Evolutionary conservation across 2,113 vertebrate genomes (phyloP).

Genomic region (Tapirus terrestris): DNA sequence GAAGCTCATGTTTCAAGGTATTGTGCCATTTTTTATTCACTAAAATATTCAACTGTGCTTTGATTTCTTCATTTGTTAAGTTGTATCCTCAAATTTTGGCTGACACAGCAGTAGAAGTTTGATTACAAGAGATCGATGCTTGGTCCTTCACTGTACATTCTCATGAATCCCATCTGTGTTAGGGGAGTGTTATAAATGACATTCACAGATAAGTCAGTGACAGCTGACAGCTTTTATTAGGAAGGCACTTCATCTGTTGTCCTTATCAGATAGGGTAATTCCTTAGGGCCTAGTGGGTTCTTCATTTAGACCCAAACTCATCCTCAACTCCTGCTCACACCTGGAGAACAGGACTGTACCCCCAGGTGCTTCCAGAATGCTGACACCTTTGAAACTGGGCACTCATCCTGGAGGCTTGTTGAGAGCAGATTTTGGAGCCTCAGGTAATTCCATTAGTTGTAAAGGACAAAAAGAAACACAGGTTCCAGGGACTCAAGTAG

Average conservation of each 20-base stretch:
- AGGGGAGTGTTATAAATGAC: not conserved
- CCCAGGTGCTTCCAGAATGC: not conserved
- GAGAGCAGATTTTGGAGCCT: not conserved
- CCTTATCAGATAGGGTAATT: not conserved
- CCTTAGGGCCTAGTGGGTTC: not conserved
- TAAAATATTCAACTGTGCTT: not conserved
- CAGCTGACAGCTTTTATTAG: not conserved
- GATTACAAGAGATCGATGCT: not conserved
- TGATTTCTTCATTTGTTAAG: not conserved
- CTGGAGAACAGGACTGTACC: not conserved
- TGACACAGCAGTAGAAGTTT: not conserved
- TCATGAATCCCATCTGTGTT: not conserved
- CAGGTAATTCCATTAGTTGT: not conserved
- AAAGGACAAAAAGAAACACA: not conserved
- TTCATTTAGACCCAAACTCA: fast-evolving
- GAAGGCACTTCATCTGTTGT: not conserved
- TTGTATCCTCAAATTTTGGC: not conserved
- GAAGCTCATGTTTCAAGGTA: not conserved
- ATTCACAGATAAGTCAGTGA: not conserved
- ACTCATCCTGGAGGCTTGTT: not conserved
- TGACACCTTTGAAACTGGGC: not conserved
- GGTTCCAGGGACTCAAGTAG: not conserved
- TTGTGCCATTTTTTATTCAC: not conserved
- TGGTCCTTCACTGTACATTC: not conserved
- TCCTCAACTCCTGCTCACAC: fast-evolving